These are phyloP conservation scores for Strix uralensis DNA, from an alignment of 2,113 vertebrate species.

Conservation along the genomic window DNA sequence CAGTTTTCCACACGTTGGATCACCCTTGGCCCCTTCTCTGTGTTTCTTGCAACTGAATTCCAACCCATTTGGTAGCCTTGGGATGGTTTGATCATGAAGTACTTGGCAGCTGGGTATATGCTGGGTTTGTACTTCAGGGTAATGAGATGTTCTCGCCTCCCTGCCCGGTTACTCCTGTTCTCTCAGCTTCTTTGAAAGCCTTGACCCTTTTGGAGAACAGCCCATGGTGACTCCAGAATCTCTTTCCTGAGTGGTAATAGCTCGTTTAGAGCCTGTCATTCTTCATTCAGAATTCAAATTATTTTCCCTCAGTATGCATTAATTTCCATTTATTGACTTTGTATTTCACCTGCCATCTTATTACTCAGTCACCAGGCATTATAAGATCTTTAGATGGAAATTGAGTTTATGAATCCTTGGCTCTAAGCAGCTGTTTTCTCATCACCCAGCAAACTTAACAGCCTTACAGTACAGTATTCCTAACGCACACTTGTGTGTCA, in stretches of 20 bases:
- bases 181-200: neutral
- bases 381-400: neutral
- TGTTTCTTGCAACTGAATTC: neutral
- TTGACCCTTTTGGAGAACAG: neutral
- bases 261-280: constrained; percentile 10
- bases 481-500: neutral
- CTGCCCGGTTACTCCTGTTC: neutral
- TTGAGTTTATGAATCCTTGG: neutral
- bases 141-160: neutral
- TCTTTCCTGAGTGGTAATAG: neutral
- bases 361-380: neutral
- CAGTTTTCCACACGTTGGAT: neutral
- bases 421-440: neutral
- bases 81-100: neutral
- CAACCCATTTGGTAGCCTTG: neutral
- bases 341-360: neutral
- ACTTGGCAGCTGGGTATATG: neutral
- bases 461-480: neutral
- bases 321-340: constrained; percentile 41
- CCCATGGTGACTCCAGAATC: neutral
- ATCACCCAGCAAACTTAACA: neutral
- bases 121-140: neutral
- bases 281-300: constrained; percentile 6
- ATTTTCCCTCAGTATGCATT: neutral
- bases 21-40: neutral